Conservation (phyloP, 2,888 invertebrate genomes). For the Meganola albula region DNA sequence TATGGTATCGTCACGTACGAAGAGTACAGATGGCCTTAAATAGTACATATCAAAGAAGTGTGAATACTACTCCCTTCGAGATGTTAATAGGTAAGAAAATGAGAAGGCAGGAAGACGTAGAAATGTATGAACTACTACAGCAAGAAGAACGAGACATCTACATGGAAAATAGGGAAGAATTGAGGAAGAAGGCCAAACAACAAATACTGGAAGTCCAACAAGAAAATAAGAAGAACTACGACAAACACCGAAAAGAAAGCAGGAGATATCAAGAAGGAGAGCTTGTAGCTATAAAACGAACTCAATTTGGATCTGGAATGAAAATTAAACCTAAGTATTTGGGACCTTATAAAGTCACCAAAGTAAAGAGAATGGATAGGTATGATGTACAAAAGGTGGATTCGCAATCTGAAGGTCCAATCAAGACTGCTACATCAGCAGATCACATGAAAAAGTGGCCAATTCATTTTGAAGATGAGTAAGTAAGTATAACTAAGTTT, state of each 20-base stretch:
- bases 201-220: conserved; percentile 4
- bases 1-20: background rate
- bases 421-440: background rate
- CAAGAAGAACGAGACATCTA: background rate
- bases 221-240: conserved; percentile 1
- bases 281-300: conserved; percentile 4
- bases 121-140: background rate
- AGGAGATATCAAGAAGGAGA: background rate
- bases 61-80: background rate
- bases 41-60: background rate
- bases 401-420: background rate
- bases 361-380: background rate
- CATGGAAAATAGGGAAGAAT: background rate
- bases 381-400: conserved; percentile 4
- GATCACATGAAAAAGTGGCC: conserved; percentile 2
- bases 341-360: background rate
- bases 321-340: conserved; percentile 4
- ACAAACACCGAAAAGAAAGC: conserved; percentile 1
- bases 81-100: background rate
- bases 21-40: background rate
- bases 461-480: too few relatives aligned
- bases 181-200: background rate
- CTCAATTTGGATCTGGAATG: conserved; percentile 4
- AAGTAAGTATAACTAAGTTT: too few relatives aligned
- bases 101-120: background rate